Base-by-base conservation (phyloP, 2,888 invertebrate species). In the Netelia fuscicornis region DNA sequence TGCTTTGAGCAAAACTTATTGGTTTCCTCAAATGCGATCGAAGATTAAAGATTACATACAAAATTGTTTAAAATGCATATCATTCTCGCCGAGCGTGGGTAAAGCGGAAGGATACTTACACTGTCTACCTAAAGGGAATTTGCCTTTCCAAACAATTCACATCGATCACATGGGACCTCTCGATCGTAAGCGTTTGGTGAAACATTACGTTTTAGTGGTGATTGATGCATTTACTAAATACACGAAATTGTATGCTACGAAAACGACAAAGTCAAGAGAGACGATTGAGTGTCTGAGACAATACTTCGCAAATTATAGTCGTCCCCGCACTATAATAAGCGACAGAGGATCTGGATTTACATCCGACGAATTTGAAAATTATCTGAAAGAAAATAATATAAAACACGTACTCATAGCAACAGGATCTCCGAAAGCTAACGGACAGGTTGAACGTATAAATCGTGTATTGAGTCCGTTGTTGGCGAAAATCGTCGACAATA, bases 191-290 rank as follows among this genome's bases (percentile, higher is more conserved):
- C 88, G 88, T 65, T 76, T 89, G 9, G 88, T 91, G 23, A 91
- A 92, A 77, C 84, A 86, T 79, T 20, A 20, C 20, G 86, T 92
- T 1, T 83, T 91, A 9, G 86, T 87, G 42, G 77, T 91, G 1
- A 80, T 91, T 17, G 90, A 92, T 68, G 86, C 78, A 2, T 91
- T 90, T 70, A 87, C 90, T 0, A 91, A 91, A 84, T 91, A 87
- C 64, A 75, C 86, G 6, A 88, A 86, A 30, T 62, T 91, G 11
- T 89, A 88, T 60, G 65, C 90, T 0, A 86, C 84, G 8, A 86
- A 84, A 52, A 82, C 84, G 1, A 89, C 90, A 0, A 44, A 78
- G 0, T 64, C 83, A 0, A 71, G n/a, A 37, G 64, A 30, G 37
- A 37, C 64, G 6, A 64, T 64, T n/a, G 37, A 37, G 3, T 37